Percentiles rank a stretch among this genome's conserved stretches.
Evolutionary conservation across 2,113 vertebrate species (phyloP).

Genomic region (Erythrolamprus reginae): DNA sequence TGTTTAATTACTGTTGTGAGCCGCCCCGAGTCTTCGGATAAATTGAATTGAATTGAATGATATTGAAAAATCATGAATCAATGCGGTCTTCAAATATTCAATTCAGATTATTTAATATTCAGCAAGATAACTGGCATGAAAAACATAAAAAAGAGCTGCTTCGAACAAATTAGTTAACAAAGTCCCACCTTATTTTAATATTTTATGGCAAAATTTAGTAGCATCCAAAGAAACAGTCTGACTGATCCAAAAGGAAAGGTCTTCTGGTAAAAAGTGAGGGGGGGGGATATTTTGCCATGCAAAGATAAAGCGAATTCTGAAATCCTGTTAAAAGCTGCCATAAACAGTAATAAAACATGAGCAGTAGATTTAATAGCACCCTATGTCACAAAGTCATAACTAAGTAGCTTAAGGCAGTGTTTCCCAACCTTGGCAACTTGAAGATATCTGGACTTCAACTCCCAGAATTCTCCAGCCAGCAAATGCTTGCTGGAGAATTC

Average conservation of each 20-base stretch:
- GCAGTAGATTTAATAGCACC: background rate
- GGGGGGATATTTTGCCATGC: background rate
- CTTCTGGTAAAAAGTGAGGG: background rate
- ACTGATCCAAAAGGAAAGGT: background rate
- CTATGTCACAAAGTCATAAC: background rate
- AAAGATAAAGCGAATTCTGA: background rate
- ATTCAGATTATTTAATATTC: slow-evolving; percentile 32
- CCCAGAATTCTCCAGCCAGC: too few species aligned
- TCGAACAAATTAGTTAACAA: slow-evolving; percentile 13
- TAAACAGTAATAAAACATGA: background rate
- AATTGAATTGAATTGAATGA: too few species aligned
- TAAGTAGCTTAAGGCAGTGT: background rate
- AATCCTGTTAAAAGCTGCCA: background rate
- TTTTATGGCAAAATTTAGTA: background rate
- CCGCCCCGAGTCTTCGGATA: too few species aligned
- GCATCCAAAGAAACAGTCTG: background rate
- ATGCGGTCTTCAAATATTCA: background rate
- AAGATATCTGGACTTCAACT: too few species aligned
- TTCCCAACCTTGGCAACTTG: too few species aligned
- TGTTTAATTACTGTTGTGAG: too few species aligned
- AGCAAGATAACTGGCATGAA: slow-evolving; percentile 4
- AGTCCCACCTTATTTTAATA: background rate
- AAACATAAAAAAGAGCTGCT: background rate
- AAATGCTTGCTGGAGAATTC: too few species aligned
- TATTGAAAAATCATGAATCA: background rate